A percentile compares a stretch with the other conserved stretches of the same genome.
These are phyloP conservation scores for Atherinomorus stipes DNA, from an alignment of 2,113 vertebrate genomes.

Conservation along the genomic window DNA sequence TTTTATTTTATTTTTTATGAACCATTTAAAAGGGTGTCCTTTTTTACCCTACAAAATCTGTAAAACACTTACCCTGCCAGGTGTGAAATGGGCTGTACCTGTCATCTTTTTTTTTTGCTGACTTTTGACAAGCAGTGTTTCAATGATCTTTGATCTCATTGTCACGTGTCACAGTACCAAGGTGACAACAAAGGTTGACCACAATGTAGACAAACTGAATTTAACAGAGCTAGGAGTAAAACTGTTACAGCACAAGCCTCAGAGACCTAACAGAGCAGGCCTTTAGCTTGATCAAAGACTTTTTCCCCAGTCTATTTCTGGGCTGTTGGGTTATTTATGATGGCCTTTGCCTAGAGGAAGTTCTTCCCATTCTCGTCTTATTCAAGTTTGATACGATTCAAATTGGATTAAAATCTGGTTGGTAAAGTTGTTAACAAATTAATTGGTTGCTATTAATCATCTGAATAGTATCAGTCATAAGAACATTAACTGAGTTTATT, in stretches of 20 bases:
- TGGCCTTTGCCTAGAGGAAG: constrained; percentile 56
- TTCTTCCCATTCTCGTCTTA: constrained; percentile 35
- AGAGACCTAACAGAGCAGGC: constrained; percentile 52
- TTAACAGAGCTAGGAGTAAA: background rate
- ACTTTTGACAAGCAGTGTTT: constrained; percentile 14
- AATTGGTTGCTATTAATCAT: background rate
- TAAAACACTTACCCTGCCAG: background rate
- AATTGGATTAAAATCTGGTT: background rate
- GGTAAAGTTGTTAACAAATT: background rate
- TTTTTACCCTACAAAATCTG: background rate
- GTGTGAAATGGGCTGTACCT: constrained; percentile 1
- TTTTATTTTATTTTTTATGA: too few species aligned
- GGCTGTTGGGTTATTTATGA: constrained; percentile 67
- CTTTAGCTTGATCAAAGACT: constrained; percentile 47
- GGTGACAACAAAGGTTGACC: background rate
- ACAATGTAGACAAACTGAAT: background rate
- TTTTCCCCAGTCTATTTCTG: constrained; percentile 57
- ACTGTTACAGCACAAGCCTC: constrained; percentile 20
- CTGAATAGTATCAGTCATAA: background rate
- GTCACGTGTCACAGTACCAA: background rate
- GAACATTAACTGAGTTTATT: too few species aligned
- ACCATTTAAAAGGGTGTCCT: too few species aligned
- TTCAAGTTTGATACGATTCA: constrained; percentile 10
- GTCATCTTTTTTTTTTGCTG: constrained; percentile 1
- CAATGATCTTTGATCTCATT: constrained; percentile 31